phyloP scores from a whole-genome alignment of 2,113 vertebrate genomes.

The Elephas maximus region DNA sequence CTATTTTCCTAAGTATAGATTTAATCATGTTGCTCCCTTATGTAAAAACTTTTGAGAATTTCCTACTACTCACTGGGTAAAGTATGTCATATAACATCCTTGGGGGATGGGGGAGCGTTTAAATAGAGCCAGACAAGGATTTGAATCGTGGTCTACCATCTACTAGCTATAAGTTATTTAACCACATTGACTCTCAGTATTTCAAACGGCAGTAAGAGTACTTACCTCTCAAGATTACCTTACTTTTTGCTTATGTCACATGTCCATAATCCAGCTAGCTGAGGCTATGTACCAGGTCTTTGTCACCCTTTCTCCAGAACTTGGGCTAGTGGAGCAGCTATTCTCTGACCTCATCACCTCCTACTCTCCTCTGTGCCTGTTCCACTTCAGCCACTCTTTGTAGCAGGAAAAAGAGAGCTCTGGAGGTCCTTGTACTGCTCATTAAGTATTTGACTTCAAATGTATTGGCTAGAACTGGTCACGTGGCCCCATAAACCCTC shows the following conservation, averaged over 20 bases:
- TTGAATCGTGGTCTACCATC: slow-evolving; percentile 2
- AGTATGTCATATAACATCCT: slow-evolving; percentile 24
- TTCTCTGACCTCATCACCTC: not conserved
- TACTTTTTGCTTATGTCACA: not conserved
- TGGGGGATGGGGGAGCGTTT: not conserved
- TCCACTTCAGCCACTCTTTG: not conserved
- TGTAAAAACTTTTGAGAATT: slow-evolving; percentile 61
- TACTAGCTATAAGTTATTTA: slow-evolving; percentile 49
- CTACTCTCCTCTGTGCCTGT: not conserved
- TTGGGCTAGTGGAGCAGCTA: not conserved
- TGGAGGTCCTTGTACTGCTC: not conserved
- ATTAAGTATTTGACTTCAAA: not conserved
- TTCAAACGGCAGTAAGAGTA: not conserved
- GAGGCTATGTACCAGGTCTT: not conserved
- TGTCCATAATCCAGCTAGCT: not conserved
- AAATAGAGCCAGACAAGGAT: slow-evolving; percentile 28
- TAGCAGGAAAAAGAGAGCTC: not conserved
- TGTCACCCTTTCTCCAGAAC: not conserved
- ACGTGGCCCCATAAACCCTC: not conserved
- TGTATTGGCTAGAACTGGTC: not conserved
- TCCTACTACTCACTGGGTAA: slow-evolving; percentile 52
- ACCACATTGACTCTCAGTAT: slow-evolving; percentile 26
- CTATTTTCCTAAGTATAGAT: slow-evolving; percentile 64
- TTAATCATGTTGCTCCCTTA: slow-evolving; percentile 12
- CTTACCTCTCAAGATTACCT: not conserved